A percentile compares a stretch with the other conserved stretches of the same genome.
Evolutionary conservation across 2,888 invertebrate genomes (phyloP).

Genomic region (Ernsta delagoae): DNA sequence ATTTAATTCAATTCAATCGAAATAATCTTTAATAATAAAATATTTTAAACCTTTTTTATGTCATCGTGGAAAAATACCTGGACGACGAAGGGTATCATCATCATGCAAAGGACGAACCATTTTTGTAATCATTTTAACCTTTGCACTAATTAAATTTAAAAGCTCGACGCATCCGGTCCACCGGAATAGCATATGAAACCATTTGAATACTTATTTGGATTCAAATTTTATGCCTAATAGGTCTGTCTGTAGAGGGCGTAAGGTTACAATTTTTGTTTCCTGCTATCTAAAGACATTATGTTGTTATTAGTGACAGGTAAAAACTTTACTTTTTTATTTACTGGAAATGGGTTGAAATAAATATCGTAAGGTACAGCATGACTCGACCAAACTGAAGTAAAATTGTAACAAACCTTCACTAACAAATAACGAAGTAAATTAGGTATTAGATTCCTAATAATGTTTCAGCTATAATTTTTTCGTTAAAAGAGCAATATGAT

Average conservation of each 20-base stretch:
- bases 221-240: constrained; percentile 62
- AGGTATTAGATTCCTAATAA: too few relatives aligned
- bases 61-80: too few relatives aligned
- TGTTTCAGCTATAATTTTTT: too few relatives aligned
- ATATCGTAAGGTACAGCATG: neutral
- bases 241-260: constrained; percentile 46
- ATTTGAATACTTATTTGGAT: constrained; percentile 77
- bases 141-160: constrained; percentile 81
- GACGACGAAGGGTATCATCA: too few relatives aligned
- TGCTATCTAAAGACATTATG: constrained; percentile 44
- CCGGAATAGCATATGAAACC: constrained; percentile 63
- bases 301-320: constrained; percentile 29
- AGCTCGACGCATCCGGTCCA: constrained; percentile 68
- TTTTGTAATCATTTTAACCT: constrained; percentile 68
- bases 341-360: neutral
- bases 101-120: constrained; percentile 50
- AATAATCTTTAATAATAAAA: too few relatives aligned
- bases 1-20: too few relatives aligned
- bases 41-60: too few relatives aligned
- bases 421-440: too few relatives aligned
- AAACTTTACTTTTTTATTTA: constrained; percentile 12
- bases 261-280: constrained; percentile 70
- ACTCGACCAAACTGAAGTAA: neutral
- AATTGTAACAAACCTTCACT: neutral
- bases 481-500: too few relatives aligned